phyloP scores from a whole-genome alignment of 1,140 invertebrate genomes.

The Mamestra configurata region DNA sequence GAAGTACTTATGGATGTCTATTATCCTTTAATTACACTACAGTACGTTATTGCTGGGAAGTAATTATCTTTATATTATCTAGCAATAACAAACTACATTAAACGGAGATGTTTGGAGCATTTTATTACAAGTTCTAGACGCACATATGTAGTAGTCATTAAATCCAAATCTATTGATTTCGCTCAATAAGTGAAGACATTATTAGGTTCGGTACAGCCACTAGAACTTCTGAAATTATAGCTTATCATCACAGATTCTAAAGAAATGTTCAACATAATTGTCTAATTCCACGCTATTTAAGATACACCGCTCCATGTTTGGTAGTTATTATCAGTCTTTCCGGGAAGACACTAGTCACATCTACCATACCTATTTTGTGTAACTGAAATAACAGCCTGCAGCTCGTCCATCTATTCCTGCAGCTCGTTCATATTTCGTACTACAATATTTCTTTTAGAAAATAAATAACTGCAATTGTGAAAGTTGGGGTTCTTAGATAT shows the following conservation, averaged over 20 bases:
- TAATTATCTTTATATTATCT: conserved; percentile 32
- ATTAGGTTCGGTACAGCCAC: neutral
- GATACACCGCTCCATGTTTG: no score
- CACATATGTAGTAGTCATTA: neutral
- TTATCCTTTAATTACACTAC: conserved; percentile 42
- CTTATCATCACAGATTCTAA: no score
- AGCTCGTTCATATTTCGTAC: no score
- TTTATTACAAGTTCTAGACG: conserved; percentile 12
- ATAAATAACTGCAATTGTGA: neutral
- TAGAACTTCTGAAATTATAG: no score
- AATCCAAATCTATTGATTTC: neutral
- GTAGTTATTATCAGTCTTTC: no score
- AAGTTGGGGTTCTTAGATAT: neutral
- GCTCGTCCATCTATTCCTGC: neutral
- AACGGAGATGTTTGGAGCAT: neutral
- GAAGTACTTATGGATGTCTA: neutral
- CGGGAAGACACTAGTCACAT: no score
- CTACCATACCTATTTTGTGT: no score
- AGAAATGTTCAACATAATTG: no score
- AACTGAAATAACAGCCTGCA: neutral
- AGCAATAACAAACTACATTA: neutral
- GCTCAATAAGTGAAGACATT: neutral
- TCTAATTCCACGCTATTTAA: no score
- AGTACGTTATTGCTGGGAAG: conserved; percentile 19
- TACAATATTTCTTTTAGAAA: no score